phyloP scores from a whole-genome alignment of 2,113 vertebrate species.

The Melanocharis versteri region DNA sequence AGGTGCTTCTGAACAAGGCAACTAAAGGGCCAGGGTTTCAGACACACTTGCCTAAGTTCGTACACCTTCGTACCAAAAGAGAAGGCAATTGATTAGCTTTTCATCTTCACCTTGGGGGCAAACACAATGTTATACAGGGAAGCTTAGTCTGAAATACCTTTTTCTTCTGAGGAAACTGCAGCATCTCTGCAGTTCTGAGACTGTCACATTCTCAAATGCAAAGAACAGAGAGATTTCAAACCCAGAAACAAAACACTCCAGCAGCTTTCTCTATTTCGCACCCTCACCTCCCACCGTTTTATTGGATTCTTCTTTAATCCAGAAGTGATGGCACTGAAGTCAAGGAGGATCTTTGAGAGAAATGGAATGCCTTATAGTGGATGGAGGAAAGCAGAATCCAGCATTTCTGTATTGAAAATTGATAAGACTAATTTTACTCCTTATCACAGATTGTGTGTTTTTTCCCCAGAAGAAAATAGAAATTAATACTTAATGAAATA shows the following conservation, averaged over 20 bases:
- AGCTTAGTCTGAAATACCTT: background rate
- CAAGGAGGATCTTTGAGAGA: background rate
- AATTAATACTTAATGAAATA: background rate
- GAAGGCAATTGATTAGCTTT: background rate
- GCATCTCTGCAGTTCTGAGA: conserved; percentile 2
- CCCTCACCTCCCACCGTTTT: fast-evolving
- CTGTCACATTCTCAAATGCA: background rate
- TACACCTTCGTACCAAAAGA: background rate
- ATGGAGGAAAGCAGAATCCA: background rate
- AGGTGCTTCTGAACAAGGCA: background rate
- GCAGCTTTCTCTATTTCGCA: background rate
- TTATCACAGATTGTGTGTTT: background rate
- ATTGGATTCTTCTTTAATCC: background rate
- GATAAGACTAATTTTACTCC: background rate
- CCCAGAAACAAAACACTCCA: background rate
- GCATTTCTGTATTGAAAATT: background rate
- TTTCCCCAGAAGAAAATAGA: background rate
- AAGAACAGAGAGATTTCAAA: background rate
- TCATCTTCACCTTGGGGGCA: background rate
- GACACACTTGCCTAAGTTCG: background rate
- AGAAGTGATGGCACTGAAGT: background rate
- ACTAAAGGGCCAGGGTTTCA: background rate
- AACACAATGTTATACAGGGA: background rate
- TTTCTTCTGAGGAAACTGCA: background rate
- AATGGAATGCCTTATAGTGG: background rate